These are phyloP conservation scores for Xiphophorus couchianus DNA, from an alignment of 2,113 vertebrate genomes.

Conservation along the genomic window DNA sequence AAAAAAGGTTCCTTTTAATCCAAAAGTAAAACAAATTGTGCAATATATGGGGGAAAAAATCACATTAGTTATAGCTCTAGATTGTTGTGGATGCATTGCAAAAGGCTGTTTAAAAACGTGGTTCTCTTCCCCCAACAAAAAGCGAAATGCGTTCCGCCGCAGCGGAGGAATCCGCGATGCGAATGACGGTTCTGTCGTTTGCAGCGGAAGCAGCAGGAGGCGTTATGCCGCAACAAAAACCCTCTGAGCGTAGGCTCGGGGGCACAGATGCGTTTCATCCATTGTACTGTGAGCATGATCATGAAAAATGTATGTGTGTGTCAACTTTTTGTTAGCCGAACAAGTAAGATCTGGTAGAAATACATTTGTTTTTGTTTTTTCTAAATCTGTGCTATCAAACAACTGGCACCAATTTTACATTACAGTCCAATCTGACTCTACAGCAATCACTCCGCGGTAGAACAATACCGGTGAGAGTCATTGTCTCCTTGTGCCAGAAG, in stretches of 20 bases:
- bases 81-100: no score
- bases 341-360: background rate
- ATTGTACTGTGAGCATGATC: background rate
- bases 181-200: conserved; percentile 15
- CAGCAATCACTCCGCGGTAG: background rate
- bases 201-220: conserved; percentile 1
- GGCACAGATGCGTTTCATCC: background rate
- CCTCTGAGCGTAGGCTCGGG: background rate
- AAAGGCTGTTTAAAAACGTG: background rate
- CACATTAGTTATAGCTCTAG: no score
- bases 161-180: conserved; percentile 9
- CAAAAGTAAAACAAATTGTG: no score
- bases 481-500: background rate
- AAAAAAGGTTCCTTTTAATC: no score
- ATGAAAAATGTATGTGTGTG: background rate
- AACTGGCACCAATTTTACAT: background rate
- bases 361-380: background rate
- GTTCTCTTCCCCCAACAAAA: background rate
- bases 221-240: background rate
- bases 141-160: background rate
- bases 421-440: background rate
- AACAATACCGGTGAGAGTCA: background rate
- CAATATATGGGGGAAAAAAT: no score
- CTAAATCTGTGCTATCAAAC: background rate
- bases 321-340: no score